Evolutionary conservation across 2,888 invertebrate genomes (phyloP).

Genomic region (Suillia variegata): DNA sequence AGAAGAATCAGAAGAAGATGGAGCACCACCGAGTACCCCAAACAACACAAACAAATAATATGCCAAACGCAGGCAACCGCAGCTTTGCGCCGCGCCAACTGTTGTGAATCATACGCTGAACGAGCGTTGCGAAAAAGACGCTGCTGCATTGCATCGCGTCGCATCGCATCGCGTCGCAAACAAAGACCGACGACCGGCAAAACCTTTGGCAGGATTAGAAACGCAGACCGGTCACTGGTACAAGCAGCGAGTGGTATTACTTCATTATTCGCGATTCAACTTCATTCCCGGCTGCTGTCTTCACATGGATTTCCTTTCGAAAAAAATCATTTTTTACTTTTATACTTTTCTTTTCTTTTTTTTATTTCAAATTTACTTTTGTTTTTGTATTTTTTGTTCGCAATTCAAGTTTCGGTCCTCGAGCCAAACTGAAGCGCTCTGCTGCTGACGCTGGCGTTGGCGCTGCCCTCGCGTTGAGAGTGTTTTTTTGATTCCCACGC

Average conservation of each 20-base stretch:
- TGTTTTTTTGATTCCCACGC: conserved; percentile 25
- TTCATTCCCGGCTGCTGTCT: neutral
- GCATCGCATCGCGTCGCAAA: no score
- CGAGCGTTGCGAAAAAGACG: neutral
- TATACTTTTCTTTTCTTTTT: neutral
- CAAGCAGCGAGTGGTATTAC: neutral
- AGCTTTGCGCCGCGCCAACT: neutral
- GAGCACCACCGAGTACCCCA: no score
- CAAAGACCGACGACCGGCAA: no score
- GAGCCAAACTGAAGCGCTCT: no score
- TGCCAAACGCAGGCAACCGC: neutral
- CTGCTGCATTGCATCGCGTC: no score
- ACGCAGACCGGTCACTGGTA: no score
- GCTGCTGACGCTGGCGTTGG: no score
- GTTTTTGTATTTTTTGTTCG: neutral
- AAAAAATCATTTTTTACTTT: neutral
- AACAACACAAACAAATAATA: neutral
- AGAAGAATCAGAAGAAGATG: no score
- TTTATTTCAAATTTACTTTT: no score
- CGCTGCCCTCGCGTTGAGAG: conserved; percentile 16
- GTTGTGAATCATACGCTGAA: neutral
- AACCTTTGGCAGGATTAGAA: conserved; percentile 20
- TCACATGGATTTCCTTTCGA: neutral
- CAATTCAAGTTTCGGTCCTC: neutral
- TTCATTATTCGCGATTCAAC: conserved; percentile 4